Evolutionary conservation across 2,113 vertebrate species (phyloP), one percentile per base, ranked within the genome.

Genomic region (Heterocephalus glaber): DNA sequence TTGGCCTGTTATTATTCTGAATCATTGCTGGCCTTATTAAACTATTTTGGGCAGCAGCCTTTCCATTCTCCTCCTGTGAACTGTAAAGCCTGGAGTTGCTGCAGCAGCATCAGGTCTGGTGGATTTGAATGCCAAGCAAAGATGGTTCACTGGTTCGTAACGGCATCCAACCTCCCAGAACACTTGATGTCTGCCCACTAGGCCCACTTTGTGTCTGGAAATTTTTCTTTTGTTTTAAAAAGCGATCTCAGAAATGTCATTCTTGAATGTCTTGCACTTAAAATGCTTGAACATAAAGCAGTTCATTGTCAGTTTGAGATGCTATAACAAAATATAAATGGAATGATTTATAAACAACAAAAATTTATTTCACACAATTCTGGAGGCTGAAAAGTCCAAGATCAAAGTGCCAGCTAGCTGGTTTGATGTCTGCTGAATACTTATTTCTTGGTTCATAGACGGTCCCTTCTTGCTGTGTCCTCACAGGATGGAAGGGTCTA

Each of bases 11-110:
- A 93, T 95, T 96, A 93, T 77, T 87, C 83, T 96, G 97, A 97
- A 85, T 98, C 97, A 98, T 54, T 93, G 95, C 95, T 96, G 95
- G 92, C 96, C 95, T 97, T 96, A 95, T 95, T 92, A 97, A 97
- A 97, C 97, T 98, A 96, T 98, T 97, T 88, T 93, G 87, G 96
- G 96, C 87, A 81, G 92, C 87, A 95, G 95, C 63, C 54, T 96
- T 94, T 96, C 95, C 81, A 52, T 93, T 96, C 92, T 97, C 92
- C 93, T 97, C 95, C 80, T 0, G 2, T 96, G 97, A 95, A 95
- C 96, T 9, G 0, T 95, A 90, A 95, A 90, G 92, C n/a, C 16
- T 56, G 26, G 92, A 66, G 63, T 22, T 80, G 80, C 58, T 41
- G 33, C 61, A 35, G 77, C 47, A 61, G 61, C 81, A 7, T 63